A percentile compares a stretch with the other conserved stretches of the same genome.
Evolutionary conservation across 2,797 vertebrate species (phyloP).

Genomic region (Dermochelys coriacea): DNA sequence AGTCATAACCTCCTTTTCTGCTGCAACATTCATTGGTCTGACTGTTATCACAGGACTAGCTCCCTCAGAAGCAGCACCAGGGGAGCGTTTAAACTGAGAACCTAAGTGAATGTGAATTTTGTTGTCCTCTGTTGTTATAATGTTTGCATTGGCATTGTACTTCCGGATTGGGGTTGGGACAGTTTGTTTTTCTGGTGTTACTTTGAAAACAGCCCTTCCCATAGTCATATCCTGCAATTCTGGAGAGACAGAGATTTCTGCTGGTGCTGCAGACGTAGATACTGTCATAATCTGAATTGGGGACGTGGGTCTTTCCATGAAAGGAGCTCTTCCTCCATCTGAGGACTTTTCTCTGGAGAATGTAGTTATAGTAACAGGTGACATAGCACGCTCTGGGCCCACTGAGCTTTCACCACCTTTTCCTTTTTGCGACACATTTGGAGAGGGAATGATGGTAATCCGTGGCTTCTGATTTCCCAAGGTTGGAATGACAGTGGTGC

Average conservation of each 20-base stretch:
- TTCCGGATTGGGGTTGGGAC: slow-evolving; percentile 85
- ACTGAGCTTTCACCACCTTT: slow-evolving; percentile 76
- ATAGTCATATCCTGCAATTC: slow-evolving; percentile 84
- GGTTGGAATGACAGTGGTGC: slow-evolving; percentile 94
- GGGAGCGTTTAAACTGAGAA: slow-evolving; percentile 87
- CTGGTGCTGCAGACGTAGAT: slow-evolving; percentile 86
- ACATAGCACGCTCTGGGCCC: slow-evolving; percentile 85
- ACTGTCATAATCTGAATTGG: slow-evolving; percentile 95
- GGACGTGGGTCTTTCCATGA: slow-evolving; percentile 81
- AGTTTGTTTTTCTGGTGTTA: slow-evolving; percentile 89
- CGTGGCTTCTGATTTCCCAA: slow-evolving; percentile 93
- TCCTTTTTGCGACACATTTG: slow-evolving; percentile 82
- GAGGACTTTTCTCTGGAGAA: slow-evolving; percentile 90
- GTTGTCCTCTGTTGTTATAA: slow-evolving; percentile 96
- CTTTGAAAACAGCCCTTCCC: slow-evolving; percentile 88
- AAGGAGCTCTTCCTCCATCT: slow-evolving; percentile 78
- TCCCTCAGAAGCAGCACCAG: slow-evolving; percentile 74
- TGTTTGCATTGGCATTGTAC: slow-evolving; percentile 89
- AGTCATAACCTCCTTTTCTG: slow-evolving; percentile 87
- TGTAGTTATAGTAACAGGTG: slow-evolving; percentile 94
- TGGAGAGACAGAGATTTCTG: slow-evolving; percentile 80
- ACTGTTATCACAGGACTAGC: slow-evolving; percentile 82
- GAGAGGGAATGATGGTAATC: slow-evolving; percentile 94
- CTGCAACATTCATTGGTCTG: slow-evolving; percentile 82
- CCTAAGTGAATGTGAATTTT: slow-evolving; percentile 98